phyloP scores from a whole-genome alignment of 53 echinoderm and acorn worm genomes.

The Luidia sarsii region DNA sequence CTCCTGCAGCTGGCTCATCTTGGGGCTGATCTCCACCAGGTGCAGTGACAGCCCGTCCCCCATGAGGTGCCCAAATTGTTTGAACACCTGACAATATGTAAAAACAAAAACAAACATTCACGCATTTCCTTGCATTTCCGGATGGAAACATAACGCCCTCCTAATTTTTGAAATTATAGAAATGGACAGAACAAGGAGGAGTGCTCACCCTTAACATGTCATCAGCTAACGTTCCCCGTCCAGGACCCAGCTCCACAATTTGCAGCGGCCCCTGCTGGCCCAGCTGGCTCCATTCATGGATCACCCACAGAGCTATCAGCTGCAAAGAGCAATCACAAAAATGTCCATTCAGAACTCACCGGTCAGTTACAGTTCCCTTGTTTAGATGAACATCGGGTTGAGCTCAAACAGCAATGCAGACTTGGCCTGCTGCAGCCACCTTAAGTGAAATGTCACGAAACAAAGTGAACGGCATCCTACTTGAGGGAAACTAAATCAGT shows the following conservation, averaged over 20 bases:
- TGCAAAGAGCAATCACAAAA: no score
- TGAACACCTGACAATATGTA: constrained; percentile 69
- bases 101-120: not conserved
- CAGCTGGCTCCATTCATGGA: constrained; percentile 89
- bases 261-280: constrained; percentile 73
- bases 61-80: constrained; percentile 67
- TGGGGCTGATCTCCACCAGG: constrained; percentile 92
- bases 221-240: constrained; percentile 90
- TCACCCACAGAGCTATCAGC: constrained; percentile 90
- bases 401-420: no score
- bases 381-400: no score
- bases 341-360: no score
- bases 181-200: not conserved
- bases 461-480: no score
- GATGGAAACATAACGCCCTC: not conserved
- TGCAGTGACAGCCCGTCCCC: constrained; percentile 81
- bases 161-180: not conserved
- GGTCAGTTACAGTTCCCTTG: no score
- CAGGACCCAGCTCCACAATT: constrained; percentile 93
- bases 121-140: not conserved
- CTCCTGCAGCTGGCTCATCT: constrained; percentile 86
- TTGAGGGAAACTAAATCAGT: no score
- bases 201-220: constrained; percentile 87
- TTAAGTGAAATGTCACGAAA: no score
- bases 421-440: no score